A percentile compares a stretch with the other conserved stretches of the same genome.
These are phyloP conservation scores for Omphaloscelis lunosa DNA, from an alignment of 2,888 invertebrate species.

Conservation along the genomic window DNA sequence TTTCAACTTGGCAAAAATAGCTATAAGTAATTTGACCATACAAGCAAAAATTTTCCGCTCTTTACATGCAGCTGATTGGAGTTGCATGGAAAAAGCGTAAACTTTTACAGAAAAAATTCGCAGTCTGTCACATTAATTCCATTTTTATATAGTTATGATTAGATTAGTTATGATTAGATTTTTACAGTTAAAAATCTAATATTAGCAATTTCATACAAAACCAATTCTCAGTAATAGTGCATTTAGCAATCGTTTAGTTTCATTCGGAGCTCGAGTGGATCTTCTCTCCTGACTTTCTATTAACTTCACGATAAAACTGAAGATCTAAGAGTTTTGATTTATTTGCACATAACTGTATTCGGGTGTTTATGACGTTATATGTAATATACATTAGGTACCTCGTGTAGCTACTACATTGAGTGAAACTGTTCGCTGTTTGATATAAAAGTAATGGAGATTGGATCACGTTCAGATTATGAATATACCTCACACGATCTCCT, in stretches of 20 bases:
- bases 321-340: conserved; percentile 56
- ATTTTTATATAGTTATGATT: too few relatives aligned
- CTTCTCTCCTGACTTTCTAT: conserved; percentile 16
- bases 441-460: conserved; percentile 40
- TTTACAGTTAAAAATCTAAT: neutral
- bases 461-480: conserved; percentile 26
- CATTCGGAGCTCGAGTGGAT: conserved; percentile 1
- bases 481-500: conserved; percentile 16
- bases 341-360: conserved; percentile 41
- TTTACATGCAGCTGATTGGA: neutral
- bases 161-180: too few relatives aligned
- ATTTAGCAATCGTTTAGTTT: neutral
- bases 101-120: neutral
- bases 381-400: conserved; percentile 17
- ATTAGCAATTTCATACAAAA: neutral
- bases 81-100: neutral
- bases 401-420: conserved; percentile 9
- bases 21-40: neutral
- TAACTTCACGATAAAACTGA: conserved; percentile 10
- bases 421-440: conserved; percentile 41
- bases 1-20: neutral
- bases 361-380: conserved; percentile 32
- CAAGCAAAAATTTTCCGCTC: neutral
- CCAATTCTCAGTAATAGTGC: too few relatives aligned
- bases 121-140: neutral